phyloP scores from a whole-genome alignment of 2,888 invertebrate species.

The Malthinus flaveolus region DNA sequence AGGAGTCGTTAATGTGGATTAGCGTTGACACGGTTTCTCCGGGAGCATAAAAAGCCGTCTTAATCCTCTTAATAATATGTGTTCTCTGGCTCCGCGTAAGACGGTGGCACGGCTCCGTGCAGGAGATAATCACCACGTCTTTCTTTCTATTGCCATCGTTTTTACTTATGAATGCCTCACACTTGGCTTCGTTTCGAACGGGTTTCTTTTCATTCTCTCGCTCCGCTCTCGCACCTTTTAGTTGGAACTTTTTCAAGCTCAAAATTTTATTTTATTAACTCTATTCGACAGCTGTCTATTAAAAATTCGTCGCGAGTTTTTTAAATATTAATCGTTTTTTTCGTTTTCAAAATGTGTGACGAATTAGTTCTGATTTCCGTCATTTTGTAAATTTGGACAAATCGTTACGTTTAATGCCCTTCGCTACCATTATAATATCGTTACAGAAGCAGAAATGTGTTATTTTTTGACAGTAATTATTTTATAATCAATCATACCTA shows the following conservation, averaged over 20 bases:
- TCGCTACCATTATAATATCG: constrained; percentile 4
- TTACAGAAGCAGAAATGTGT: constrained; percentile 1
- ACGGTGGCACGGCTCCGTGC: constrained; percentile 27
- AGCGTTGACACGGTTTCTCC: constrained; percentile 28
- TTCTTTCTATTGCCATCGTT: constrained; percentile 24
- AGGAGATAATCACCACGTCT: constrained; percentile 27
- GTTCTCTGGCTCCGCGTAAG: constrained; percentile 29
- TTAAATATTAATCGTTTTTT: no score
- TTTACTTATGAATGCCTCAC: constrained; percentile 26
- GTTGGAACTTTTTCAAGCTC: neutral
- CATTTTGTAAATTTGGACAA: constrained; percentile 4
- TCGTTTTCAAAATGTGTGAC: neutral
- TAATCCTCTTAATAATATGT: constrained; percentile 32
- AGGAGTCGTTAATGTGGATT: constrained; percentile 31
- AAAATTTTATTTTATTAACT: neutral
- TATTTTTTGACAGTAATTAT: neutral
- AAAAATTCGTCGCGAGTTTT: neutral
- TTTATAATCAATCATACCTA: neutral
- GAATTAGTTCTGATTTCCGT: neutral
- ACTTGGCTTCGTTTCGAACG: constrained; percentile 27
- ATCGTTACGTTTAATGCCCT: neutral
- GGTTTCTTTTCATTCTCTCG: constrained; percentile 21
- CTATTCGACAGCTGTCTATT: neutral
- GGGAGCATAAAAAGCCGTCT: constrained; percentile 30
- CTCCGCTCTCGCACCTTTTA: constrained; percentile 7